Conservation (phyloP, 1,140 invertebrate genomes). For the Leptoteleia sp. region DNA sequence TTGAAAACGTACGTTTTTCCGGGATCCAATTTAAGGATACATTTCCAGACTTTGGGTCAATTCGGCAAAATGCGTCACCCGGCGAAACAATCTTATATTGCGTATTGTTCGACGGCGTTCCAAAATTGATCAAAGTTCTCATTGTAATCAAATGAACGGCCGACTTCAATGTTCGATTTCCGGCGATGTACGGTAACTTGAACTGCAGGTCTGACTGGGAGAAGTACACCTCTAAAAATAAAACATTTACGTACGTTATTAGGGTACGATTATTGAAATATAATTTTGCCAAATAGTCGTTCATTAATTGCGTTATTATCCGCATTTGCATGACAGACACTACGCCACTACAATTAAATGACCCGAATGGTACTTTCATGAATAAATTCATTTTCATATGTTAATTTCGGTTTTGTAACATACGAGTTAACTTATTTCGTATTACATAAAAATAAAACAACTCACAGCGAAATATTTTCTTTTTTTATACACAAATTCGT, state of each 20-base stretch:
- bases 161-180: slow-evolving; percentile 54
- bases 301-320: slow-evolving; percentile 42
- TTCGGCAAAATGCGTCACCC: slow-evolving; percentile 48
- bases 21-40: slow-evolving; percentile 63
- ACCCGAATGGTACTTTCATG: slow-evolving; percentile 3
- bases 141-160: slow-evolving; percentile 69
- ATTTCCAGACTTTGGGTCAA: slow-evolving; percentile 56
- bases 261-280: slow-evolving; percentile 4
- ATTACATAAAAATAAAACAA: too few species aligned
- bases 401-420: too few species aligned
- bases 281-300: slow-evolving; percentile 17
- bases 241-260: slow-evolving; percentile 15
- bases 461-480: too few species aligned
- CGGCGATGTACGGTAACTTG: slow-evolving; percentile 69
- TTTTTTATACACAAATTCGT: too few species aligned
- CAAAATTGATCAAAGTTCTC: slow-evolving; percentile 73
- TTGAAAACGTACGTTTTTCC: slow-evolving; percentile 62
- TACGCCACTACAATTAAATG: slow-evolving; percentile 13
- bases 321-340: slow-evolving; percentile 25
- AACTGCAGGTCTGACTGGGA: slow-evolving; percentile 76
- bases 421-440: too few species aligned
- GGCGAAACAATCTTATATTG: slow-evolving; percentile 68
- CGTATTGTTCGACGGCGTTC: slow-evolving; percentile 51
- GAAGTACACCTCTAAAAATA: slow-evolving; percentile 77
- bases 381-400: slow-evolving; percentile 39